phyloP scores from a whole-genome alignment of 2,113 vertebrate genomes.

The Chaetodon auriga region DNA sequence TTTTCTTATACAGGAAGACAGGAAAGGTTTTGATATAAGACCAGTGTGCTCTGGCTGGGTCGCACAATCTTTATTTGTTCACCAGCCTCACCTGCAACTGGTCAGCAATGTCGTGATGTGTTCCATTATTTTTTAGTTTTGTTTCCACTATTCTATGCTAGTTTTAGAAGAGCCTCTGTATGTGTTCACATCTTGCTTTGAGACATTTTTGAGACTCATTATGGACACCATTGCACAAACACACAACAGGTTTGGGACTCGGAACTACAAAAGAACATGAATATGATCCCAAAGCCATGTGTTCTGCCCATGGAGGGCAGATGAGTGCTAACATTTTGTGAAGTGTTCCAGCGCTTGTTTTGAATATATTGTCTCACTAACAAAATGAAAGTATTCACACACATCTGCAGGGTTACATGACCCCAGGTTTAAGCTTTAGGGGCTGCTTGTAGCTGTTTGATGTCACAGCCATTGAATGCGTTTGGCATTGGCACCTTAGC shows the following conservation, averaged over 20 bases:
- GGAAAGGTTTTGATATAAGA: too few species aligned
- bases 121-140: background rate
- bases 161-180: background rate
- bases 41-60: too few species aligned
- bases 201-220: background rate
- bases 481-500: background rate
- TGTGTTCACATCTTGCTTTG: background rate
- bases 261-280: background rate
- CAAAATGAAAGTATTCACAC: background rate
- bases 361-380: background rate
- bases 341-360: background rate
- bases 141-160: background rate
- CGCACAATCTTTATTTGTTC: too few species aligned
- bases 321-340: background rate
- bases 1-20: too few species aligned
- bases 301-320: background rate
- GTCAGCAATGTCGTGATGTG: background rate
- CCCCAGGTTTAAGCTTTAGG: conserved; percentile 6
- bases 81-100: too few species aligned
- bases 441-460: conserved; percentile 9
- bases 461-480: background rate
- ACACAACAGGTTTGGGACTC: background rate
- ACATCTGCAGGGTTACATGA: conserved; percentile 1
- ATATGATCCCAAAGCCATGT: background rate
- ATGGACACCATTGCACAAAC: too few species aligned